phyloP scores from a whole-genome alignment of 1,140 invertebrate species.

The Scylla paramamosain region DNA sequence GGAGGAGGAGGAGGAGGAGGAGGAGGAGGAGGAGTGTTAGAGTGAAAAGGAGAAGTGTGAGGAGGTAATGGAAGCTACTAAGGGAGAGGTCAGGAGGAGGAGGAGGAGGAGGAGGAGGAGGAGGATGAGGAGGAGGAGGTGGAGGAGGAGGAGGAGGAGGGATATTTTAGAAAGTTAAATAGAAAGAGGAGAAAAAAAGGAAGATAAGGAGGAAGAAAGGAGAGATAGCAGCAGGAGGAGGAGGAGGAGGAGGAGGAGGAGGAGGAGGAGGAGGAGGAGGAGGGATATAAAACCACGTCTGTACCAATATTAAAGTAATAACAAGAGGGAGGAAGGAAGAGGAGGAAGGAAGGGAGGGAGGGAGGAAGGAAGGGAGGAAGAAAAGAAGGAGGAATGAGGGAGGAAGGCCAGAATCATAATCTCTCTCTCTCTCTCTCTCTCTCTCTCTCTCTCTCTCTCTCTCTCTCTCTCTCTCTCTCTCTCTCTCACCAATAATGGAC shows the following conservation, averaged over 20 bases:
- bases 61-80: background rate
- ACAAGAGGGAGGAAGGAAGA: background rate
- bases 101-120: background rate
- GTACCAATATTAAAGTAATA: background rate
- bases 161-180: background rate
- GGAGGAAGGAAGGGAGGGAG: background rate
- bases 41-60: background rate
- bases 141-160: too few species aligned
- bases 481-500: too few species aligned
- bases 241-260: background rate
- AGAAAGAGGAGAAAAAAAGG: background rate
- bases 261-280: background rate
- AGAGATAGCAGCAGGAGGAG: background rate
- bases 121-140: background rate
- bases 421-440: background rate
- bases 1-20: background rate
- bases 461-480: conserved; percentile 32
- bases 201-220: background rate
- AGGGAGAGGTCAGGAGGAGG: background rate
- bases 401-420: background rate
- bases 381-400: background rate
- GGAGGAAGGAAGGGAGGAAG: background rate
- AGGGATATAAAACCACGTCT: background rate
- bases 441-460: conserved; percentile 30
- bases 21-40: background rate